A percentile compares a stretch with the other conserved stretches of the same genome.
Conservation (phyloP, 2,113 vertebrate genomes). For the Coreoperca whiteheadi region DNA sequence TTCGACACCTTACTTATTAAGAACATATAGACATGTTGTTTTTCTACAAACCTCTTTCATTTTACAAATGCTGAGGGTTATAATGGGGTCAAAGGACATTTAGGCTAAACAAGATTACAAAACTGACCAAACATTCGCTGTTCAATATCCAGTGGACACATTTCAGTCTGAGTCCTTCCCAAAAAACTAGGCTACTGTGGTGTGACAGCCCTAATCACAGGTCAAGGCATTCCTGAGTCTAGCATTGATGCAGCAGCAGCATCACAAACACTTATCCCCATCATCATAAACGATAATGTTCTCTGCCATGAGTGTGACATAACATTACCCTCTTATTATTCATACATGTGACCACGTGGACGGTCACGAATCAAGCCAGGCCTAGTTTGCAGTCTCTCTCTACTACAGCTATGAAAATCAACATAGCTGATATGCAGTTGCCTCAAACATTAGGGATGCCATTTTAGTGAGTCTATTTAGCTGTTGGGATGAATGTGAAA, state of each 20-base stretch:
- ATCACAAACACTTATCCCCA: not conserved
- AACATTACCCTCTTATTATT: conserved; percentile 4
- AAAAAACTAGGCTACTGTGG: not conserved
- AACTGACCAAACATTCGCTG: not conserved
- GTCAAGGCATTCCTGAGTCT: not conserved
- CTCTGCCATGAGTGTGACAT: not conserved
- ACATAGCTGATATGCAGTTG: not conserved
- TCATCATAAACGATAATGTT: not conserved
- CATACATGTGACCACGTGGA: conserved; percentile 4
- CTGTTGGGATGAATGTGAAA: not conserved
- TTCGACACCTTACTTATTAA: not conserved
- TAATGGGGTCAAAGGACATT: not conserved
- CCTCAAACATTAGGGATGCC: not conserved
- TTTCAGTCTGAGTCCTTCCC: not conserved
- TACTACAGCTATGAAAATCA: not conserved
- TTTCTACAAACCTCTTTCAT: not conserved
- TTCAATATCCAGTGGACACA: not conserved
- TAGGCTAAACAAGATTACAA: not conserved
- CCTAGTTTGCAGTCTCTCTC: not conserved
- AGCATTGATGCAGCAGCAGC: not conserved
- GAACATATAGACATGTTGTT: not conserved
- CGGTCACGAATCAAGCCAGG: conserved; percentile 10
- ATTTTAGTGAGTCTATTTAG: not conserved
- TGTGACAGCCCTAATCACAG: not conserved
- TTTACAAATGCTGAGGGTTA: not conserved